Conservation (phyloP, 2,113 vertebrate genomes). For the Myiopsitta monachus region DNA sequence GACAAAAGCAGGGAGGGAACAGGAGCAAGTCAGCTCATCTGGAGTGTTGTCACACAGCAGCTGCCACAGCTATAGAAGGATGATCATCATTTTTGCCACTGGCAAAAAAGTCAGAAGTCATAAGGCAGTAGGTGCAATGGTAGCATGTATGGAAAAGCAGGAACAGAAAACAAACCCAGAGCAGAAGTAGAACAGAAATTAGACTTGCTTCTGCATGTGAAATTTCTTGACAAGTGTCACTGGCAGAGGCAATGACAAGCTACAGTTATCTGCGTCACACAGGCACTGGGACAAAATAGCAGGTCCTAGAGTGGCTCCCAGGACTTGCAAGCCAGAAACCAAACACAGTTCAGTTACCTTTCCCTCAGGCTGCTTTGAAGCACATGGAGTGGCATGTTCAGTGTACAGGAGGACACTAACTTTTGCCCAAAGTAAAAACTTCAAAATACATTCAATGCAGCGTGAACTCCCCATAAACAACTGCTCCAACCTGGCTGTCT, state of each 20-base stretch:
- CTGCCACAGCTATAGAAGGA: not conserved
- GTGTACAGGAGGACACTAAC: not conserved
- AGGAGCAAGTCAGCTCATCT: not conserved
- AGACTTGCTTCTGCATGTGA: not conserved
- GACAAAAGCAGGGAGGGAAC: not conserved
- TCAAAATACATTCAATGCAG: not conserved
- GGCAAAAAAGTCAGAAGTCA: not conserved
- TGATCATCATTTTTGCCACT: not conserved
- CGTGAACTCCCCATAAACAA: not conserved
- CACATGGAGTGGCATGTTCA: not conserved
- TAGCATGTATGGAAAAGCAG: not conserved
- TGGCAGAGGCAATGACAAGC: not conserved
- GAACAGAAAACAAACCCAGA: not conserved
- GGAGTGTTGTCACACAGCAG: not conserved
- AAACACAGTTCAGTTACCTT: not conserved
- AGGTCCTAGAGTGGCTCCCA: not conserved
- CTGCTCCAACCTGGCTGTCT: not conserved
- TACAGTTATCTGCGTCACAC: fast-evolving
- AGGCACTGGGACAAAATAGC: not conserved
- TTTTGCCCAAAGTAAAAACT: not conserved
- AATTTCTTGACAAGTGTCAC: not conserved
- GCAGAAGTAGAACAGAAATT: not conserved
- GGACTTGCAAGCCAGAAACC: not conserved
- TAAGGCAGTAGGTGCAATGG: not conserved
- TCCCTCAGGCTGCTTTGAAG: not conserved